Conservation (phyloP, 1,140 invertebrate genomes). For the Drosophila suzukii region DNA sequence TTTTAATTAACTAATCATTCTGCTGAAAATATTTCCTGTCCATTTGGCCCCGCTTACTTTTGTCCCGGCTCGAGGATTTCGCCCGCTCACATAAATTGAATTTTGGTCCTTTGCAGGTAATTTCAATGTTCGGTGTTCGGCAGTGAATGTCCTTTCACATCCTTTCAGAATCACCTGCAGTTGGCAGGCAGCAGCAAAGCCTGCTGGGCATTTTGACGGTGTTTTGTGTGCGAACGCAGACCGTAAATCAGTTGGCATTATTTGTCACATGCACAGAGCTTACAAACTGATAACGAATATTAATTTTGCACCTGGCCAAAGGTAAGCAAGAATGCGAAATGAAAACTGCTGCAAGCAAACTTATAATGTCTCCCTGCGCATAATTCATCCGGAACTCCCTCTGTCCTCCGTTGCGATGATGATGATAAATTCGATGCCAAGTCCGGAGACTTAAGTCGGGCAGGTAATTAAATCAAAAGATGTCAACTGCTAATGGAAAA, state of each 20-base stretch:
- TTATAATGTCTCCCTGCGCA: constrained; percentile 42
- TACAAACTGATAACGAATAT: constrained; percentile 67
- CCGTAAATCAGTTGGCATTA: constrained; percentile 76
- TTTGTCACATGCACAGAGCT: constrained; percentile 67
- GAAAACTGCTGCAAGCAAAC: constrained; percentile 60
- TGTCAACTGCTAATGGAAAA: constrained; percentile 51
- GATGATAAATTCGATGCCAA: constrained; percentile 41
- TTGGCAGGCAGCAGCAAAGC: constrained; percentile 36
- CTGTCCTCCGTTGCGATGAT: not conserved
- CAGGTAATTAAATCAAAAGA: constrained; percentile 49
- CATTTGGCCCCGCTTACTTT: constrained; percentile 31
- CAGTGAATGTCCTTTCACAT: constrained; percentile 22
- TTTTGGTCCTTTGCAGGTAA: constrained; percentile 64
- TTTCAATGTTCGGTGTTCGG: constrained; percentile 46
- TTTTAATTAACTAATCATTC: constrained; percentile 80
- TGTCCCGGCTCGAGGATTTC: constrained; percentile 23
- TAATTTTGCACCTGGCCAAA: constrained; percentile 73
- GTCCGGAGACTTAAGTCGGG: constrained; percentile 21
- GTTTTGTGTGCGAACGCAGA: constrained; percentile 32
- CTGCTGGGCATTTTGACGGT: constrained; percentile 42
- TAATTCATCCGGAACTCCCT: constrained; percentile 8
- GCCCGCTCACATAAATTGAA: constrained; percentile 65
- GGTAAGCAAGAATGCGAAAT: constrained; percentile 59
- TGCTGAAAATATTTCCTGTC: constrained; percentile 26
- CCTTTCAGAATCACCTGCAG: constrained; percentile 36